Percentiles rank a stretch among this genome's conserved stretches.
Conservation (phyloP, 2,797 vertebrate genomes). For the Meda fulgida region DNA sequence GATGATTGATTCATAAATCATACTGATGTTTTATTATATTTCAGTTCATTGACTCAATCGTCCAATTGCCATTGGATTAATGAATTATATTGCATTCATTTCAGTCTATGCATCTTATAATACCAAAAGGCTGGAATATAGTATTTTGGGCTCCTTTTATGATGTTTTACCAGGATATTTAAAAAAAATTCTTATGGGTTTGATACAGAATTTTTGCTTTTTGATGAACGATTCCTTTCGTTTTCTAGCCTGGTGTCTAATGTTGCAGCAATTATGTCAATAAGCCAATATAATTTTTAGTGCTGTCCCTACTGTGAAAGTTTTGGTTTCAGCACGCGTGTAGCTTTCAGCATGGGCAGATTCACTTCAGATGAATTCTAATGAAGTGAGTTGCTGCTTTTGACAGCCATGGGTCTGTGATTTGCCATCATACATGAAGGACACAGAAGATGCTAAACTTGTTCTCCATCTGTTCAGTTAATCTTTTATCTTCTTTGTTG, state of each 20-base stretch:
- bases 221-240: not conserved
- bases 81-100: not conserved
- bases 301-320: not conserved
- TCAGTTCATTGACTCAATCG: not conserved
- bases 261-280: not conserved
- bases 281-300: not conserved
- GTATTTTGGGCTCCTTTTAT: not conserved
- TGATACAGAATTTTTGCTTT: not conserved
- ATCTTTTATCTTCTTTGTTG: slow-evolving; percentile 2
- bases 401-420: not conserved
- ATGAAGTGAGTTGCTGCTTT: not conserved
- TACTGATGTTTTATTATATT: not conserved
- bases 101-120: not conserved
- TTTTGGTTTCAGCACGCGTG: not conserved
- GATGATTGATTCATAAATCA: not conserved
- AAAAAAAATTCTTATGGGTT: not conserved
- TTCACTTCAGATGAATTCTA: slow-evolving; percentile 5
- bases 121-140: not conserved
- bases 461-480: not conserved
- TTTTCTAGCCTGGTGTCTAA: not conserved
- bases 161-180: not conserved
- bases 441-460: not conserved
- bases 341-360: not conserved
- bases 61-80: not conserved
- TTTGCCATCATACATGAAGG: slow-evolving; percentile 3